Percentiles rank a stretch among this genome's conserved stretches.
These are phyloP conservation scores for Henicopernis longicauda DNA, from an alignment of 2,113 vertebrate species.

Conservation along the genomic window DNA sequence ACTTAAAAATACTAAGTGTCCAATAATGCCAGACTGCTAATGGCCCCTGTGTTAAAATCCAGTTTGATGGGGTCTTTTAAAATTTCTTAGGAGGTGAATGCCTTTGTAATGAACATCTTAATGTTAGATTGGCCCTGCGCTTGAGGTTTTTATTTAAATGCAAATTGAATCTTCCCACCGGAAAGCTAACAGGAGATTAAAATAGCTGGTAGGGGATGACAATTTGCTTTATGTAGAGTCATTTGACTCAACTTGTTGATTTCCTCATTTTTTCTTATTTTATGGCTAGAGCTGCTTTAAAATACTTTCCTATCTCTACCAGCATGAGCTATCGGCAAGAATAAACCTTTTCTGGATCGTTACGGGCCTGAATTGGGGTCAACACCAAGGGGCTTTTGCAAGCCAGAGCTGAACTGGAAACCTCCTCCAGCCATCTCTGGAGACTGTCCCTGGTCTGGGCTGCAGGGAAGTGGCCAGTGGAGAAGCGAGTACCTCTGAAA, in stretches of 20 bases:
- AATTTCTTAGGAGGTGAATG: not conserved
- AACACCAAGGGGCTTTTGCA: not conserved
- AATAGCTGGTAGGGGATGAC: conserved; percentile 11
- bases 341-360: not conserved
- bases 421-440: not conserved
- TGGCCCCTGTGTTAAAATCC: not conserved
- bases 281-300: not conserved
- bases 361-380: not conserved
- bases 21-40: not conserved
- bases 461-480: not conserved
- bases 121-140: not conserved
- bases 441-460: not conserved
- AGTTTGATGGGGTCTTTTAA: not conserved
- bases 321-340: not conserved
- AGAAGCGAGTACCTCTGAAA: not conserved
- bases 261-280: conserved; percentile 10
- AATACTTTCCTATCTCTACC: not conserved
- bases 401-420: not conserved
- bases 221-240: not conserved
- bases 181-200: conserved; percentile 13
- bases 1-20: not conserved
- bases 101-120: not conserved
- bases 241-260: not conserved
- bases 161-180: conserved; percentile 43
- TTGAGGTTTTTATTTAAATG: conserved; percentile 35